Percentiles rank a stretch among this genome's conserved stretches.
These are phyloP conservation scores for Hemithea aestivaria DNA, from an alignment of 2,888 invertebrate species.

Conservation along the genomic window DNA sequence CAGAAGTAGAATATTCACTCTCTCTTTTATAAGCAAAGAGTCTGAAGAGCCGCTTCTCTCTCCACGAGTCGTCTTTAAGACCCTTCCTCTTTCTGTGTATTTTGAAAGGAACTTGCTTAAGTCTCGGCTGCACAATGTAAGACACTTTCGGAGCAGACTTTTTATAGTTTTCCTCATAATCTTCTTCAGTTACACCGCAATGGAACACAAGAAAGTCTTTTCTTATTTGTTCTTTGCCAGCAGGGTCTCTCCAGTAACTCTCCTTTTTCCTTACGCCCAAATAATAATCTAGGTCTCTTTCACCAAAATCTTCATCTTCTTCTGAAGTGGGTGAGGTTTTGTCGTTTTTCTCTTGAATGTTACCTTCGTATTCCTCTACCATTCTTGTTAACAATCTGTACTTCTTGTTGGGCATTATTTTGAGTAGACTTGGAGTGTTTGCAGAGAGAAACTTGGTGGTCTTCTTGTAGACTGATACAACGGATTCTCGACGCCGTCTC, in stretches of 20 bases:
- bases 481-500: conserved; percentile 60
- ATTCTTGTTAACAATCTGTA: conserved; percentile 44
- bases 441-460: conserved; percentile 65
- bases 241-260: conserved; percentile 64
- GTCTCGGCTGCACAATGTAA: conserved; percentile 43
- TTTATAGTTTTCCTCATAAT: conserved; percentile 56
- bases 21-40: conserved; percentile 58
- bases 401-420: conserved; percentile 57
- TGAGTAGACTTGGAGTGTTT: conserved; percentile 59
- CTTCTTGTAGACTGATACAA: conserved; percentile 63
- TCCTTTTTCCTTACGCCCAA: conserved; percentile 64
- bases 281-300: conserved; percentile 66
- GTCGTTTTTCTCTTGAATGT: conserved; percentile 21
- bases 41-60: conserved; percentile 63
- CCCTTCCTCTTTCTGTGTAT: conserved; percentile 59
- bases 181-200: conserved; percentile 62
- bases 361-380: conserved; percentile 40
- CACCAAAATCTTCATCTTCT: conserved; percentile 52
- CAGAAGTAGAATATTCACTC: conserved; percentile 62
- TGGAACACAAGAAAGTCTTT: conserved; percentile 69
- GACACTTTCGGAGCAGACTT: conserved; percentile 41
- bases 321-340: conserved; percentile 21
- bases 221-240: conserved; percentile 60
- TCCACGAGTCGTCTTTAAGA: conserved; percentile 59
- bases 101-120: conserved; percentile 71